These are phyloP conservation scores for Hirtodrosophila alboralis DNA, from an alignment of 2,888 invertebrate genomes.

Conservation along the genomic window DNA sequence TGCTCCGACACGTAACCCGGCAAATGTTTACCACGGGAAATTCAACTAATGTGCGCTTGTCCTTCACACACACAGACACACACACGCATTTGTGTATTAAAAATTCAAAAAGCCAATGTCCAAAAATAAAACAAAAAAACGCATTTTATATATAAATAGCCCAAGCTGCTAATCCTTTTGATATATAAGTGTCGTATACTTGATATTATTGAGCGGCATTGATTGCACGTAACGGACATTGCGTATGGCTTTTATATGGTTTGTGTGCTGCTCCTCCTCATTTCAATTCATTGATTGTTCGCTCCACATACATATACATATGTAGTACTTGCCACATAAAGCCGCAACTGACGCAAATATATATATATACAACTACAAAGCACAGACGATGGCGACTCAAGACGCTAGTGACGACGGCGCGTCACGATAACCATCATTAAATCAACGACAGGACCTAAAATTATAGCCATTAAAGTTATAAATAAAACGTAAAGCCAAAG, in stretches of 20 bases:
- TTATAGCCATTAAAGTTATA: conserved; percentile 79
- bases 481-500: conserved; percentile 58
- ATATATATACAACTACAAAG: conserved; percentile 52
- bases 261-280: conserved; percentile 8
- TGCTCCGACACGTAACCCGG: conserved; percentile 56
- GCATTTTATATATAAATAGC: conserved; percentile 44
- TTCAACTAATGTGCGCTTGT: conserved; percentile 62
- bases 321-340: too few species aligned
- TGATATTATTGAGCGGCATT: conserved; percentile 74
- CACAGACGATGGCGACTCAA: conserved; percentile 22
- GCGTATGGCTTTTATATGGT: not conserved
- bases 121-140: conserved; percentile 45
- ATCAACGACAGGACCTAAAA: conserved; percentile 72
- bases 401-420: conserved; percentile 41
- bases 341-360: conserved; percentile 65
- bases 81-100: conserved; percentile 31
- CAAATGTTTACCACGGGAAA: conserved; percentile 70
- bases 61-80: conserved; percentile 16
- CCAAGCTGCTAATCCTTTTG: not conserved
- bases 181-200: conserved; percentile 36
- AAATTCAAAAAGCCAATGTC: conserved; percentile 45
- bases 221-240: conserved; percentile 48
- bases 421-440: conserved; percentile 75
- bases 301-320: conserved; percentile 14
- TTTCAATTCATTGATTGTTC: conserved; percentile 42